Evolutionary conservation across 2,113 vertebrate genomes (phyloP).

Genomic region (Tupaia tana): DNA sequence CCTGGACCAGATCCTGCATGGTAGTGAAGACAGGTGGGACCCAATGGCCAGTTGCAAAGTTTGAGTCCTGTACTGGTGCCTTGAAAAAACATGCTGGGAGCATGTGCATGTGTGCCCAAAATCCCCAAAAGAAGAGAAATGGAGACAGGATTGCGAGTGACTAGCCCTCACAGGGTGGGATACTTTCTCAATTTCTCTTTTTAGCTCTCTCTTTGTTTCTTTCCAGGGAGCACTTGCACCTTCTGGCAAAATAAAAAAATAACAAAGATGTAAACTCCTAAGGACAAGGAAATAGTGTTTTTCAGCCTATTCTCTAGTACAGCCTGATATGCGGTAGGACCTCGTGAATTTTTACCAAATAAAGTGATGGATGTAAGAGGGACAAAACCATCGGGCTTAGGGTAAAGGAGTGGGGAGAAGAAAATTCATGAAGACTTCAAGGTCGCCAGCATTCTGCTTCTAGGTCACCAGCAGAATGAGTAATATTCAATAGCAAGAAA

Average conservation of each 20-base stretch:
- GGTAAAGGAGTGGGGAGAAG: background rate
- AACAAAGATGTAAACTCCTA: background rate
- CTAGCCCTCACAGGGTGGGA: no score
- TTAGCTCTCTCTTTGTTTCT: no score
- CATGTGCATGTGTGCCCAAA: no score
- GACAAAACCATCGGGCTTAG: background rate
- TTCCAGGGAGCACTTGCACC: no score
- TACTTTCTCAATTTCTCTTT: no score
- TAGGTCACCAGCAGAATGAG: background rate
- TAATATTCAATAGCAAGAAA: background rate
- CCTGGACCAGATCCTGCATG: background rate
- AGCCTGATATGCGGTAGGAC: background rate
- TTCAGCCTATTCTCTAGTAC: background rate
- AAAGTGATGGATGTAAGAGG: background rate
- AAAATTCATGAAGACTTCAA: background rate
- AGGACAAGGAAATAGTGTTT: conserved; percentile 5
- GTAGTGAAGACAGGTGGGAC: no score
- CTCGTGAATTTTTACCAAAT: background rate
- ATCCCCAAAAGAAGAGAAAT: no score
- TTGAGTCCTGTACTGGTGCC: no score
- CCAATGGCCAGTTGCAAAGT: no score
- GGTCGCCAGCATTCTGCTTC: background rate
- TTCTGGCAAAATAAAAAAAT: no score
- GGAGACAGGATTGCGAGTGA: no score
- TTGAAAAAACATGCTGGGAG: no score